Evolutionary conservation across 2,888 invertebrate species (phyloP), one percentile per base, ranked within the genome.

Genomic region (Cetonia aurata): DNA sequence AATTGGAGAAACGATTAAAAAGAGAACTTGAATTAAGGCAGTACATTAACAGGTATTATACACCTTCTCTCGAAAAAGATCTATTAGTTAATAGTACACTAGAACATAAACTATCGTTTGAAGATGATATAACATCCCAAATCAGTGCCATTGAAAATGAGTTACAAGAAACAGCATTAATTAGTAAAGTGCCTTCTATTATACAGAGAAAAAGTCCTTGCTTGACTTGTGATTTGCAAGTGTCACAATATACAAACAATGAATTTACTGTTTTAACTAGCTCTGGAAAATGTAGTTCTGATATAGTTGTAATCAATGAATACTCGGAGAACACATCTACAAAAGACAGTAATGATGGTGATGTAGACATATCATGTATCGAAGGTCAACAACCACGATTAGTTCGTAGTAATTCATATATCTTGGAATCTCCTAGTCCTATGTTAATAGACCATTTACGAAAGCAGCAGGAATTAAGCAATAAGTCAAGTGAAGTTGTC

Each of bases 391-490:
- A 80, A 84, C 86, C 80, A 83, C 86, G 77, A 75, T 82, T 93
- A 68, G 86, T 91, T 10, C 87, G 94, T 62, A 92, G 93, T 78
- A 90, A 92, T 72, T 95, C 95, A 0, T 95, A 95, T 79, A 92
- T 93, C 0, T 83, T 95, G 56, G 90, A 94, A 0, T 86, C 88
- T 19, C 95, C 95, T 0, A 93, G 95, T 79, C 93, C 93, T 0
- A 89, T 90, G 73, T 86, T 95, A 8, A 80, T 92, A 25, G 91
- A 91, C 9, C 89, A 90, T 78, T 84, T 91, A 80, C 59, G 60
- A 86, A 87, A 73, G 86, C 53, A 55, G 53, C 52, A 42, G 31
- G 46, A 69, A 37, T 53, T 59, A 1, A 59, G 59, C 25, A 52
- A 33, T 37, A 12, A 25, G 6, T n/a, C 31, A 17, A 0, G 62